A percentile compares a stretch with the other conserved stretches of the same genome.
phyloP scores from a whole-genome alignment of 2,888 invertebrate genomes.

The Drosophila greeni region DNA sequence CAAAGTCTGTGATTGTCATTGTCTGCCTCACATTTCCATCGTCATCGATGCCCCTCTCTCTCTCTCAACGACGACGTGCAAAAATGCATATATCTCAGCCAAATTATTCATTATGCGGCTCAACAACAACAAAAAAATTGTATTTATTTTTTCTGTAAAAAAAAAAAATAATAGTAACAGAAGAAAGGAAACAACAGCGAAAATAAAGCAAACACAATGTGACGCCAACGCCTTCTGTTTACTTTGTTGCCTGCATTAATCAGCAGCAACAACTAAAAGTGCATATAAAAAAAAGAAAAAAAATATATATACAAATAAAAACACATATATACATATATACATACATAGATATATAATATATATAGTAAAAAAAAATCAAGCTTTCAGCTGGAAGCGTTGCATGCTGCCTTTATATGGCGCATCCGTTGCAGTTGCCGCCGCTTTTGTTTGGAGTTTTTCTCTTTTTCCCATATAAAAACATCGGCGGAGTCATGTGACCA shows the following conservation, averaged over 20 bases:
- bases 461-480: constrained; percentile 39
- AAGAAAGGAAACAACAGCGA: constrained; percentile 12
- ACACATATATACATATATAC: no score
- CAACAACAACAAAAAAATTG: constrained; percentile 9
- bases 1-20: constrained; percentile 31
- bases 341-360: background rate
- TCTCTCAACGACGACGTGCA: constrained; percentile 55
- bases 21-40: constrained; percentile 12
- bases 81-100: constrained; percentile 61
- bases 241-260: constrained; percentile 35
- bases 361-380: constrained; percentile 19
- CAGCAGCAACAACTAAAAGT: constrained; percentile 12
- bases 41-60: constrained; percentile 28
- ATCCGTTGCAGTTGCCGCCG: constrained; percentile 59
- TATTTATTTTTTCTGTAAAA: background rate
- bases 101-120: constrained; percentile 55
- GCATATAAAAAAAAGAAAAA: background rate
- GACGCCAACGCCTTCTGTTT: constrained; percentile 39
- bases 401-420: constrained; percentile 59
- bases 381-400: constrained; percentile 36
- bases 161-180: constrained; percentile 5
- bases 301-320: no score
- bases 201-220: constrained; percentile 23
- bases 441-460: constrained; percentile 45
- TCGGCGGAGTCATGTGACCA: constrained; percentile 32